These are phyloP conservation scores for Enteromius paludinosus DNA, from an alignment of 2,797 vertebrate genomes.

Conservation along the genomic window DNA sequence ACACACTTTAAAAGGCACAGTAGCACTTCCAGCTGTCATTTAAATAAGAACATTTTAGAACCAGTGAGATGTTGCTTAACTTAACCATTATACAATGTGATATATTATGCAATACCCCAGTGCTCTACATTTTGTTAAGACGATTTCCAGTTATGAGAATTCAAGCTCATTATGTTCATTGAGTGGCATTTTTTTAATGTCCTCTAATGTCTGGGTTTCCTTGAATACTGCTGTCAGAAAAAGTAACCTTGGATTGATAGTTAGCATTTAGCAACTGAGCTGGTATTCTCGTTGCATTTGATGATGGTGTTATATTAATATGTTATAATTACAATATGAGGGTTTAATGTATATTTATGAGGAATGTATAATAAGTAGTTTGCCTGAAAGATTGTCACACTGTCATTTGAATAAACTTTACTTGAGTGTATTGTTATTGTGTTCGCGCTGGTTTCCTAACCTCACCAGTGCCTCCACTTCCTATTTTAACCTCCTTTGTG, in stretches of 20 bases:
- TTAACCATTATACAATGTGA: slow-evolving; percentile 2
- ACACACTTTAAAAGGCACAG: slow-evolving; percentile 22
- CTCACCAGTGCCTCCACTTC: not conserved
- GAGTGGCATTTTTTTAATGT: not conserved
- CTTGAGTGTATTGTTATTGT: not conserved
- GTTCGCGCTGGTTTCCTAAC: not conserved
- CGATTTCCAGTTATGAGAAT: not conserved
- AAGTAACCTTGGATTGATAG: not conserved
- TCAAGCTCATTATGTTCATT: not conserved
- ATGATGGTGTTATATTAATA: not conserved
- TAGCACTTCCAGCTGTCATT: slow-evolving; percentile 29
- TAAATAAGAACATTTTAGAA: slow-evolving; percentile 17
- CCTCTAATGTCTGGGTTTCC: not conserved
- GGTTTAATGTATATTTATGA: slow-evolving; percentile 13
- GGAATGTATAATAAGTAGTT: not conserved
- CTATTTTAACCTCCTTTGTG: not conserved
- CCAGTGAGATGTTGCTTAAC: not conserved
- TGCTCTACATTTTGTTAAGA: not conserved
- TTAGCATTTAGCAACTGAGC: slow-evolving; percentile 37
- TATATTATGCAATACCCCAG: slow-evolving; percentile 15
- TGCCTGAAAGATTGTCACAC: not conserved
- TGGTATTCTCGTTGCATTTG: slow-evolving; percentile 42
- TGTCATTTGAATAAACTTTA: slow-evolving; percentile 10
- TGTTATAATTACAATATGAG: not conserved
- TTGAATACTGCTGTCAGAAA: not conserved